Percentiles rank a stretch among this genome's conserved stretches.
Conservation (phyloP, 2,113 vertebrate genomes). For the Serilophus lunatus region DNA sequence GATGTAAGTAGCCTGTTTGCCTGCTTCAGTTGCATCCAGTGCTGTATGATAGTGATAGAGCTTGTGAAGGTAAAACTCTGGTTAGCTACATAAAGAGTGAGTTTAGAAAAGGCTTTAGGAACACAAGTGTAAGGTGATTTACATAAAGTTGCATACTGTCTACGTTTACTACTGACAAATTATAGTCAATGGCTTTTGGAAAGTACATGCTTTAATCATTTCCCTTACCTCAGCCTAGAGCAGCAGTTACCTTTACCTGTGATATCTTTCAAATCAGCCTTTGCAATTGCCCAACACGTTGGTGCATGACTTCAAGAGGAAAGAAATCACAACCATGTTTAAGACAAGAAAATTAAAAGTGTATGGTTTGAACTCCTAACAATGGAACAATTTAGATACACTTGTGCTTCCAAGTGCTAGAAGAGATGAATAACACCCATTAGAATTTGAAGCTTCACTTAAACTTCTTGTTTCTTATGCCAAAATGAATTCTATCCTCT, state of each 20-base stretch:
- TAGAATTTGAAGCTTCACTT: constrained; percentile 12
- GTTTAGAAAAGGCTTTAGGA: neutral
- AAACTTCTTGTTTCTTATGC: neutral
- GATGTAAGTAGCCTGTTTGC: neutral
- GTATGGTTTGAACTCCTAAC: neutral
- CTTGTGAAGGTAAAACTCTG: neutral
- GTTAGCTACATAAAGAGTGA: neutral
- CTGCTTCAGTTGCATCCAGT: neutral
- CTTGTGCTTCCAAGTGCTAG: neutral
- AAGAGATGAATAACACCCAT: neutral
- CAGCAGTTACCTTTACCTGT: neutral
- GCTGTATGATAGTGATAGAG: neutral
- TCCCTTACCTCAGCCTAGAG: neutral
- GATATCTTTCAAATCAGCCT: neutral
- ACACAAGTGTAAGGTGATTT: neutral
- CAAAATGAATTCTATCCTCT: constrained; percentile 1
- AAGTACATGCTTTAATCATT: neutral
- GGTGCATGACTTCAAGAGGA: neutral
- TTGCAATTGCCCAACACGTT: neutral
- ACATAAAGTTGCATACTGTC: neutral
- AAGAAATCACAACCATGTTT: neutral
- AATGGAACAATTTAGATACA: neutral
- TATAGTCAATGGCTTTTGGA: neutral
- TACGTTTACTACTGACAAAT: neutral
- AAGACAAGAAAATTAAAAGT: neutral